Base-by-base conservation (phyloP, 2,797 vertebrate species). In the Jordanella pulchra region DNA sequence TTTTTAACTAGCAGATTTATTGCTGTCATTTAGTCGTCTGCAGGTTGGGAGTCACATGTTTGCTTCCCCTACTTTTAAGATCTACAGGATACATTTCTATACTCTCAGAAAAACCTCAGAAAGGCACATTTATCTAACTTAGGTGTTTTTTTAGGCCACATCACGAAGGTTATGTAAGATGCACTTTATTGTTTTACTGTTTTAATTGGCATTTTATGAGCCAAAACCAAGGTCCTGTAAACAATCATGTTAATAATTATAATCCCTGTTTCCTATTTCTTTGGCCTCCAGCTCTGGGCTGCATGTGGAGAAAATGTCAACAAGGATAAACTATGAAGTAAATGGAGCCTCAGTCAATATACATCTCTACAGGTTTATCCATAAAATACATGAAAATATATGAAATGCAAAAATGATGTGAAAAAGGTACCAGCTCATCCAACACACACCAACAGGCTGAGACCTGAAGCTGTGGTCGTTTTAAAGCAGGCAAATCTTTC, bases 401-500 rank as follows among this genome's bases (percentile, higher is more conserved):
- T 60, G 18, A 61, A 61, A 61, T 61, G 32, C 10, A 61, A 61
- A 39, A 61, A 11, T 23, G 13, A 11, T 10, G 12, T 61, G n/a
- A 61, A 4, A 23, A 61, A 61, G n/a, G 14, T 35, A 79, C 73
- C 28, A 25, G 35, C 53, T 58, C 25, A 14, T 18, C 28, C 15
- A 11, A 67, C 42, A 50, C 39, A 45, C 73, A 63, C 69, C 25
- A 65, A 47, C 66, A 50, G 65, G 30, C 60, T 71, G 50, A 82
- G 74, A 82, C 83, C 77, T 88, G 82, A 79, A 82, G 81, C 84
- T 77, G 79, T 87, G 50, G 84, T 77, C 80, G 79, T 81, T 80
- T 67, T 0, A 23, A 56, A 45, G n/a, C n/a, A n/a, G n/a, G n/a
- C n/a, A n/a, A n/a, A n/a, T n/a, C n/a, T n/a, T n/a, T n/a, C n/a